Evolutionary conservation across 2,888 invertebrate species (phyloP), one percentile per base, ranked within the genome.

Genomic region (Melipona bicolor): DNA sequence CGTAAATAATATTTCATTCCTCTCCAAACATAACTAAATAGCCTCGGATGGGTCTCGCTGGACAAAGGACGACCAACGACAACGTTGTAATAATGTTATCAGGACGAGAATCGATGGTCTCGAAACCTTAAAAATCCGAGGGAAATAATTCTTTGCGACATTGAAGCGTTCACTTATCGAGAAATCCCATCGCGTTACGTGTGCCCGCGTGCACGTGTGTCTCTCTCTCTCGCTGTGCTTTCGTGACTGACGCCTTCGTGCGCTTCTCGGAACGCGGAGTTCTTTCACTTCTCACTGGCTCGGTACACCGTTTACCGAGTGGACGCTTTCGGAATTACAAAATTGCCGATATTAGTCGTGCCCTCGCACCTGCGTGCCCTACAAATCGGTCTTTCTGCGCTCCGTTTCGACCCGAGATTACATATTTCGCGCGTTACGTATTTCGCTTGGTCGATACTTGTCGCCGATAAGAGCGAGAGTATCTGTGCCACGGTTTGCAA

Each of bases 291-390:
- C 84, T 68, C n/a, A 36, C 68, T 75, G 61, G 9, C 67, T 85
- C 77, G 74, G 50, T 64, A 74, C 61, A 50, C 71, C 43, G 52
- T 73, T 65, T 77, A 54, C 32, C 24, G 71, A 54, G n/a, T 76
- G 74, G 61, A 67, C 77, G 83, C 72, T 64, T 70, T 81, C 70
- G 56, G 76, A 89, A 86, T 83, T 83, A 84, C 84, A 72, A 89
- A 89, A 89, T 89, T 83, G 79, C 79, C 56, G 86, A 88, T 78
- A 89, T 88, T 88, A 86, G 81, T 74, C 79, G 78, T 61, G 72
- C 70, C 79, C 67, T 54, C 50, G 79, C 76, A 81, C 81, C 79
- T 80, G 79, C 78, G 27, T 77, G 76, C 67, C 65, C 73, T 77
- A 70, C 73, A 78, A 79, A 78, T 79, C 61, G 73, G 32, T 21